Evolutionary conservation across 2,797 vertebrate species (phyloP).

Genomic region (Artibeus lituratus): DNA sequence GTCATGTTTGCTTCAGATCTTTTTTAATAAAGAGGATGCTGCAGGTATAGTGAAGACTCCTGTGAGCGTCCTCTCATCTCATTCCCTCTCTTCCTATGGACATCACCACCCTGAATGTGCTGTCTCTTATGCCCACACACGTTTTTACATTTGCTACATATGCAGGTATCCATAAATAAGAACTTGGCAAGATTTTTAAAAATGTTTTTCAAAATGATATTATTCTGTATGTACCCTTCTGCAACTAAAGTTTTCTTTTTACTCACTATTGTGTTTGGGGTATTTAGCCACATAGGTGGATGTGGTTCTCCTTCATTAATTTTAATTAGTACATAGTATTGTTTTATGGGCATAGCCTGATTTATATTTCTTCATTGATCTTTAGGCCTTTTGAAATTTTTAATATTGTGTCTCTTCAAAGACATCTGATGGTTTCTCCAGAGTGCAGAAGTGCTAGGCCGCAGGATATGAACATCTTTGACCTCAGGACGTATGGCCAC

Average conservation of each 20-base stretch:
- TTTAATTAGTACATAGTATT: background rate
- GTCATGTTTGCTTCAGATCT: background rate
- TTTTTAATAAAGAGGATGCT: background rate
- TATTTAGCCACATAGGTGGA: background rate
- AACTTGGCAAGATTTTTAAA: background rate
- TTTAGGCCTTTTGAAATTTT: background rate
- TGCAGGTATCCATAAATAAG: background rate
- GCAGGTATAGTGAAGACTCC: background rate
- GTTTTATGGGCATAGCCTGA: background rate
- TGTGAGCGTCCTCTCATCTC: background rate
- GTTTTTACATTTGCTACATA: background rate
- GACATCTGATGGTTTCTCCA: background rate
- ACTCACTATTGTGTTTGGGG: background rate
- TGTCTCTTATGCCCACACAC: background rate
- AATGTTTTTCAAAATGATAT: background rate
- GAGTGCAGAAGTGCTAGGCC: background rate
- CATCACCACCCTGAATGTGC: background rate
- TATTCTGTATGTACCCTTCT: background rate
- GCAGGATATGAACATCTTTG: background rate
- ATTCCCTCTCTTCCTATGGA: background rate
- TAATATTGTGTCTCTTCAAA: background rate
- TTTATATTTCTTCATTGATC: background rate
- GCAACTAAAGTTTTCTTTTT: background rate
- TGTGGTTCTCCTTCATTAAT: background rate
- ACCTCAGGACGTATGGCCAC: background rate